Evolutionary conservation across 2,797 vertebrate genomes (phyloP).

Genomic region (Hippopotamyrus pictus): DNA sequence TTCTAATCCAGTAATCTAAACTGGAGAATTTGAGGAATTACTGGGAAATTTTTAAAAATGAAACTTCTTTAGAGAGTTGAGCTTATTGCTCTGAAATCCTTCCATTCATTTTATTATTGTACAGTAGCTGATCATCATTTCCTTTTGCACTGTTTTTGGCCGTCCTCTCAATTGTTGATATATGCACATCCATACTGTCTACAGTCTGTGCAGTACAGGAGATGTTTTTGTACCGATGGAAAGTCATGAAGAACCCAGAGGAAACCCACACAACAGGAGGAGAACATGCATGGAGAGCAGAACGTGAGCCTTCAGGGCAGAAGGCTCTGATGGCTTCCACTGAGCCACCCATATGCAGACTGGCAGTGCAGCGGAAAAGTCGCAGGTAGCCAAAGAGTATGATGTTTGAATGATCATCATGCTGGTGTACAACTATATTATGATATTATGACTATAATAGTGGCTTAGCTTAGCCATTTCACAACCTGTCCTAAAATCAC

Average conservation of each 20-base stretch:
- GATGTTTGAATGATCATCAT: background rate
- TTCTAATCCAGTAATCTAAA: slow-evolving; percentile 18
- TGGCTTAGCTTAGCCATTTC: background rate
- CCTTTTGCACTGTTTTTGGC: background rate
- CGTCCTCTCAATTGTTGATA: background rate
- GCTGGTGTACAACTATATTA: background rate
- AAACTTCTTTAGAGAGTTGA: background rate
- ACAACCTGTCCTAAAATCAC: background rate
- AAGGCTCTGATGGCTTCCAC: background rate
- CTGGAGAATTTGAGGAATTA: background rate
- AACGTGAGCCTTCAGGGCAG: background rate
- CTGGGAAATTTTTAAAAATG: background rate
- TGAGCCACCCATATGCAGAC: background rate
- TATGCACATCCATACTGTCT: background rate
- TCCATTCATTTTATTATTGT: background rate
- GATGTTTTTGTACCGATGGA: background rate
- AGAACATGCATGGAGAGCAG: background rate
- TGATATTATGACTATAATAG: background rate
- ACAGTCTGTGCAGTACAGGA: background rate
- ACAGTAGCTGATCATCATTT: background rate
- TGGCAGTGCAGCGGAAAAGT: background rate
- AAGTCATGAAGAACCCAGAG: background rate
- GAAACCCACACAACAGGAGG: background rate
- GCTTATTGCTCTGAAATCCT: slow-evolving; percentile 6
- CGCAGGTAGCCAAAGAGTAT: background rate